A percentile compares a stretch with the other conserved stretches of the same genome.
phyloP scores from a whole-genome alignment of 1,140 invertebrate species.

The Acromyrmex heyeri region DNA sequence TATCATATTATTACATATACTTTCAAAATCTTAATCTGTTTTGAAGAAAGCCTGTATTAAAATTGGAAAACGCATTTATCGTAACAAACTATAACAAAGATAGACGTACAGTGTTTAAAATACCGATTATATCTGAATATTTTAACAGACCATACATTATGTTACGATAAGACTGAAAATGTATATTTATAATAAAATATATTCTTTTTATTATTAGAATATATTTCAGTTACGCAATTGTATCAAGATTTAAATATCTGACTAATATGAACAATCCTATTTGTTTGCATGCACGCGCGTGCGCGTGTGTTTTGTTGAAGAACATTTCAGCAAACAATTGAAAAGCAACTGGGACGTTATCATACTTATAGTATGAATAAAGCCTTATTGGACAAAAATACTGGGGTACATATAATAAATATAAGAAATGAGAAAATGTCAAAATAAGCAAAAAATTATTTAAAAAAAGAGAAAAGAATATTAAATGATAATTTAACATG shows the following conservation, averaged over 20 bases:
- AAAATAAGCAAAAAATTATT: not conserved
- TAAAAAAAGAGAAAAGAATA: not conserved
- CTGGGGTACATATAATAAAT: conserved; percentile 36
- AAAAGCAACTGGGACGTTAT: not conserved
- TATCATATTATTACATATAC: not conserved
- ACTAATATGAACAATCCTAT: not conserved
- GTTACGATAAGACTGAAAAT: not conserved
- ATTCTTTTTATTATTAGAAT: not conserved
- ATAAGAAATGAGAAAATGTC: not conserved
- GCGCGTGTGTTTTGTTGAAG: not conserved
- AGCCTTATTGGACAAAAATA: conserved; percentile 43
- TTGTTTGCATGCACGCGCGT: not conserved
- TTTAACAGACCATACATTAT: not conserved
- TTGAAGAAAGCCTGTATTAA: not conserved
- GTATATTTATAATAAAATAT: not conserved
- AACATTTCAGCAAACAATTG: not conserved
- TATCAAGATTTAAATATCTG: conserved; percentile 11
- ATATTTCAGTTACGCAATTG: not conserved
- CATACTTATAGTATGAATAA: conserved; percentile 20
- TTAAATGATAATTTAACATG: conserved; percentile 21
- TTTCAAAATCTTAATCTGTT: conserved; percentile 7
- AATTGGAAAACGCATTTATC: not conserved
- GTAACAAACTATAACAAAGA: not conserved
- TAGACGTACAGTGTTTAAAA: not conserved
- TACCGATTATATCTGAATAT: not conserved